phyloP scores from a whole-genome alignment of 1,140 invertebrate species.

The Acromyrmex heyeri region DNA sequence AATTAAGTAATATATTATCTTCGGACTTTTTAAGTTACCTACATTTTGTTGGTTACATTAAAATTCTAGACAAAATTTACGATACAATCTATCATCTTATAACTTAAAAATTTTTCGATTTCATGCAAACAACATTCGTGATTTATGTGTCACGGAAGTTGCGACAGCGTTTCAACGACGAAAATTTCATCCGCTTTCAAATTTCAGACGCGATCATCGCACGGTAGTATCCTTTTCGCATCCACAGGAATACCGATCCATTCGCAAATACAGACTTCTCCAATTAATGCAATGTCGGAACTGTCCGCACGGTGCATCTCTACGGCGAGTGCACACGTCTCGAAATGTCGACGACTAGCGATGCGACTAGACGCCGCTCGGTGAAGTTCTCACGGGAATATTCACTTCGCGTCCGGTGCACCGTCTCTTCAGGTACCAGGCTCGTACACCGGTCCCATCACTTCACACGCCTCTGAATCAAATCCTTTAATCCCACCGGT shows the following conservation, averaged over 20 bases:
- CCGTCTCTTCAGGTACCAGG: slow-evolving; percentile 22
- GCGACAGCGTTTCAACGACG: neutral
- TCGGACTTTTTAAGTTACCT: neutral
- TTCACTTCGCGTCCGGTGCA: slow-evolving; percentile 57
- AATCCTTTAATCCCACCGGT: slow-evolving; percentile 11
- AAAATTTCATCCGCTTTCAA: neutral
- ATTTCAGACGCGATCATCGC: neutral
- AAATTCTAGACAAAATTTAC: slow-evolving; percentile 9
- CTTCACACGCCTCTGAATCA: neutral
- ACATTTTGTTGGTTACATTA: neutral
- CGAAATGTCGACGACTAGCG: slow-evolving; percentile 10
- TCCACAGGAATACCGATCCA: neutral
- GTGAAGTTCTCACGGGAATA: slow-evolving; percentile 61
- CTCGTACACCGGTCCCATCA: neutral
- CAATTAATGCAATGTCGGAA: slow-evolving; percentile 46
- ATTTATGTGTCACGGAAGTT: neutral
- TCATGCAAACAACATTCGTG: neutral
- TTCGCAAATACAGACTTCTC: neutral
- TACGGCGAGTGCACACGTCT: neutral
- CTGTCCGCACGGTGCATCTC: slow-evolving; percentile 30
- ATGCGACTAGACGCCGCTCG: slow-evolving; percentile 15
- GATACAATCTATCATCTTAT: neutral
- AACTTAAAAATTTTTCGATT: neutral
- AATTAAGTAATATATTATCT: slow-evolving; percentile 4
- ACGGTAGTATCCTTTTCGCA: neutral